A percentile compares a stretch with the other conserved stretches of the same genome.
These are phyloP conservation scores for Eupithecia subfuscata DNA, from an alignment of 2,888 invertebrate genomes.

Conservation along the genomic window DNA sequence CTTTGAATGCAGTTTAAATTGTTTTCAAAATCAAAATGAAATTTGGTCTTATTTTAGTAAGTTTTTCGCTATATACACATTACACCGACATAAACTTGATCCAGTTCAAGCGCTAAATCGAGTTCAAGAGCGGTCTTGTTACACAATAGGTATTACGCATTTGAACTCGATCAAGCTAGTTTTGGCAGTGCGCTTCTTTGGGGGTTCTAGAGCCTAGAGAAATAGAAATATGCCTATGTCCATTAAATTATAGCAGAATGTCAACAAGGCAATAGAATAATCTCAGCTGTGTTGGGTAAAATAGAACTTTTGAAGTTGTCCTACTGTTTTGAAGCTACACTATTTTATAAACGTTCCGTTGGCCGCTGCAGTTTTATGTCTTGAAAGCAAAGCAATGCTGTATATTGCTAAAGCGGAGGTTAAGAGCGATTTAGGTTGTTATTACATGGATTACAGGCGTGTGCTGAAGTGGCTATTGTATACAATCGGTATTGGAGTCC, in stretches of 20 bases:
- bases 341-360: neutral
- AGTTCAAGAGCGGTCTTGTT: too few relatives aligned
- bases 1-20: too few relatives aligned
- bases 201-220: neutral
- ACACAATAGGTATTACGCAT: too few relatives aligned
- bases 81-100: too few relatives aligned
- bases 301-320: neutral
- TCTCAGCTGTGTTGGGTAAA: neutral
- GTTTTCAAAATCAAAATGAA: too few relatives aligned
- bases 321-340: constrained; percentile 1
- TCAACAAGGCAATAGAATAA: neutral
- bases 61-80: too few relatives aligned
- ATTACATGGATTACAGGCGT: constrained; percentile 21
- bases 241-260: neutral
- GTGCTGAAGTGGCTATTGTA: constrained; percentile 13
- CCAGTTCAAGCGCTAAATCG: too few relatives aligned
- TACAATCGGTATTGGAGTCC: constrained; percentile 12
- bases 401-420: constrained; percentile 31
- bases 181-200: too few relatives aligned
- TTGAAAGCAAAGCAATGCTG: constrained; percentile 29
- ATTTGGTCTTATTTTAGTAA: too few relatives aligned
- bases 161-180: too few relatives aligned
- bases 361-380: constrained; percentile 41
- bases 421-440: constrained; percentile 26
- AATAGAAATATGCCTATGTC: neutral